Evolutionary conservation across 2,113 vertebrate genomes (phyloP).

Genomic region (Drymodes brunneopygia): DNA sequence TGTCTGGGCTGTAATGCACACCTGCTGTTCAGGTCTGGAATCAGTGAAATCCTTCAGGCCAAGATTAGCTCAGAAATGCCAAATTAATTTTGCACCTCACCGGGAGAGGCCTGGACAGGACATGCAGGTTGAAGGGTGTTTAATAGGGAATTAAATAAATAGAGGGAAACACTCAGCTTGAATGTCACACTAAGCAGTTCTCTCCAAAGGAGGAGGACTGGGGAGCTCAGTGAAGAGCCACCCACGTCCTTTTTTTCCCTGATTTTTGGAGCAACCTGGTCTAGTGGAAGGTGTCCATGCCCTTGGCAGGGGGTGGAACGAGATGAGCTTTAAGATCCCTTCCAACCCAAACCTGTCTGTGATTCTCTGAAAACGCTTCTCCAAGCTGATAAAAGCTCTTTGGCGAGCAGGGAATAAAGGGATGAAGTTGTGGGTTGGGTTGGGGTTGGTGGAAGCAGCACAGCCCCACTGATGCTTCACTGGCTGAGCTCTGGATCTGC

Average conservation of each 20-base stretch:
- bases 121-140: background rate
- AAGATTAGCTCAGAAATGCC: background rate
- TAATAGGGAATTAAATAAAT: background rate
- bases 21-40: constrained; percentile 3
- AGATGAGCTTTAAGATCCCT: background rate
- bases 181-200: background rate
- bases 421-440: background rate
- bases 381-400: background rate
- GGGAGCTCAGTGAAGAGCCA: background rate
- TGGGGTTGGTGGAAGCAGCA: background rate
- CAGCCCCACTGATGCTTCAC: accelerated
- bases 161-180: background rate
- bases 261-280: background rate
- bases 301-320: accelerated
- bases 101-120: background rate
- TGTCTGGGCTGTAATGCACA: constrained; percentile 3
- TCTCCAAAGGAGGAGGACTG: background rate
- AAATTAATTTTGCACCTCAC: background rate
- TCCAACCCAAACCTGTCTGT: background rate
- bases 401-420: background rate
- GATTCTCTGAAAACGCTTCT: background rate
- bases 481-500: background rate
- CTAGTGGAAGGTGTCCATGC: background rate
- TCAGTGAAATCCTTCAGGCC: background rate
- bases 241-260: background rate